Percentiles rank a stretch among this genome's conserved stretches.
Conservation (phyloP, 2,888 invertebrate genomes). For the Rhaphigaster nebulosa region DNA sequence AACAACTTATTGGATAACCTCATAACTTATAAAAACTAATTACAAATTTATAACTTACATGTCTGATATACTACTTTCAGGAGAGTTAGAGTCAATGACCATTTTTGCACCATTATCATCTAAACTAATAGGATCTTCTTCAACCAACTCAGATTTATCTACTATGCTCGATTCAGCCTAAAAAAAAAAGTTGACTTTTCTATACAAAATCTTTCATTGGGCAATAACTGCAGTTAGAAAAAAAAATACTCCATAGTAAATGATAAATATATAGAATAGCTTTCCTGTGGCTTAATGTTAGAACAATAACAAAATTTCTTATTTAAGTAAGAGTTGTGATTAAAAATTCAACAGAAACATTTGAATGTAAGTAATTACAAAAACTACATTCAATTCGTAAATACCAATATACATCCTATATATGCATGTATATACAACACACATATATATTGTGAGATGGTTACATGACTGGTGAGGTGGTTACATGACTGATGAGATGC, state of each 20-base stretch:
- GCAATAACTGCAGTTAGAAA: neutral
- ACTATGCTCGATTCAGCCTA: neutral
- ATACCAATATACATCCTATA: too few relatives aligned
- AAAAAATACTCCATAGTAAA: neutral
- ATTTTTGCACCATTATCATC: slow-evolving; percentile 68
- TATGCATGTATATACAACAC: too few relatives aligned
- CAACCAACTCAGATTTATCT: slow-evolving; percentile 51
- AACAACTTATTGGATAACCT: too few relatives aligned
- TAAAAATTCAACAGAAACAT: neutral
- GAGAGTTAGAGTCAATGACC: slow-evolving; percentile 72
- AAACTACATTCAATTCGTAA: neutral
- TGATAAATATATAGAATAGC: neutral
- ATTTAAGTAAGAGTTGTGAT: neutral
- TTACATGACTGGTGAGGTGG: too few relatives aligned
- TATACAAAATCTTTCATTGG: neutral
- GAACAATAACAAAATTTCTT: neutral
- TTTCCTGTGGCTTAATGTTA: neutral
- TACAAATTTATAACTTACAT: slow-evolving; percentile 43
- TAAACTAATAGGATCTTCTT: slow-evolving; percentile 57
- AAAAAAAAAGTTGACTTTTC: neutral
- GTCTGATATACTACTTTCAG: slow-evolving; percentile 63
- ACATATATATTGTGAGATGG: too few relatives aligned
- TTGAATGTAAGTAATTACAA: too few relatives aligned
- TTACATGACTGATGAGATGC: too few relatives aligned
- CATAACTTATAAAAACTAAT: too few relatives aligned